Base-by-base conservation (phyloP, 1,140 invertebrate genomes). In the Tetragnatha versicolor region DNA sequence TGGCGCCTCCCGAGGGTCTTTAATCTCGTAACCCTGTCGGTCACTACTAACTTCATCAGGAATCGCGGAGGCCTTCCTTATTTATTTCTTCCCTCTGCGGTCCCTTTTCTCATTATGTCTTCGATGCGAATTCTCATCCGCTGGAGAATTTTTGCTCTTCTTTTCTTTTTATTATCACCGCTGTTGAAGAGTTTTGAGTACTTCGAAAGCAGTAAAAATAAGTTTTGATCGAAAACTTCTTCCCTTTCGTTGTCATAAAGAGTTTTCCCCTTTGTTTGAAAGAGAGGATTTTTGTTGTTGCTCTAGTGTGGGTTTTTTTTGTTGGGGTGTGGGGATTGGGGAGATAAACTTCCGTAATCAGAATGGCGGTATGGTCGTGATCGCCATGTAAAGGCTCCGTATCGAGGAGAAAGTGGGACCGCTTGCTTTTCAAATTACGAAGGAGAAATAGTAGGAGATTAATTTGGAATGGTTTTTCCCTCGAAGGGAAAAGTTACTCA, bases 141-240 rank as follows among this genome's bases (percentile, higher is more conserved):
- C 14, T 37, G 25, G 12, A n/a, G 20, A 73, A 73, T 39, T 60
- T 61, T 70, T 70, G 47, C 51, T 75, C 55, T 63, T 75, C 61
- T 75, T 42, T 63, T 75, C 61, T 75, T 75, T 75, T 75, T 75
- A 75, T 75, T 45, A 45, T 45, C 51, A 49, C 51, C 51, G 25
- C 55, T 20, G 20, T 17, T 37, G 55, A 63, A 42, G 72, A 75
- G 72, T 75, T 75, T 75, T 75, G 72, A 75, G 72, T 45, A 63
- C 72, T 75, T 75, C 39, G 58, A 75, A 75, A 75, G 72, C 72
- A 75, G 72, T 75, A 75, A 75, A 75, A 75, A 75, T 75, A 75
- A 75, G 72, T 75, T 75, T 63, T 75, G 72, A 75, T 75, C 72
- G 63, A 58, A 75, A 75, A 75, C 58, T 75, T 75, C 53, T 42